phyloP scores from a whole-genome alignment of 2,797 vertebrate species.

The Myotis daubentonii region DNA sequence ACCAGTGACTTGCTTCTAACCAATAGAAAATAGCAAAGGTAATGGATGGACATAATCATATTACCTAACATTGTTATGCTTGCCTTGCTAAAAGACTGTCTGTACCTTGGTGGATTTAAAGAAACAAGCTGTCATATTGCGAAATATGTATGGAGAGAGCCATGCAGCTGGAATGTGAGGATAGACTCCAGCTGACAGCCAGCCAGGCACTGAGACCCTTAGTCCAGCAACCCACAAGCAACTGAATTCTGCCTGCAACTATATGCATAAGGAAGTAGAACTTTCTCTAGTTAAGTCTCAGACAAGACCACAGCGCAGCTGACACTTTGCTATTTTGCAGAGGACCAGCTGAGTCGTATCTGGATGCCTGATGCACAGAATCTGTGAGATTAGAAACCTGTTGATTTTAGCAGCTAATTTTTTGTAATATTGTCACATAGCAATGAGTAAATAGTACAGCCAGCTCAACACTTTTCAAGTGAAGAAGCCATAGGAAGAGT shows the following conservation, averaged over 20 bases:
- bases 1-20: neutral
- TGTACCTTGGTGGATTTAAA: neutral
- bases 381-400: neutral
- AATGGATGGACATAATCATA: neutral
- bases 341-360: neutral
- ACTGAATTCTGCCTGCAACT: neutral
- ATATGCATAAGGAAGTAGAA: neutral
- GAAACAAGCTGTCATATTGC: neutral
- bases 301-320: neutral
- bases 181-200: neutral
- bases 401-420: neutral
- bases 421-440: neutral
- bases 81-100: neutral
- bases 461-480: neutral
- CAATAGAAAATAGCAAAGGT: neutral
- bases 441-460: neutral
- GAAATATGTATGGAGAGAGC: neutral
- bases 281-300: neutral
- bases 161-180: neutral
- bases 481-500: neutral
- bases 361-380: neutral
- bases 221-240: neutral
- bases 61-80: neutral
- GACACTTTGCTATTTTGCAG: neutral
- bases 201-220: neutral